Conservation (phyloP, 2,797 vertebrate species). For the Enteromius trimaculatus region DNA sequence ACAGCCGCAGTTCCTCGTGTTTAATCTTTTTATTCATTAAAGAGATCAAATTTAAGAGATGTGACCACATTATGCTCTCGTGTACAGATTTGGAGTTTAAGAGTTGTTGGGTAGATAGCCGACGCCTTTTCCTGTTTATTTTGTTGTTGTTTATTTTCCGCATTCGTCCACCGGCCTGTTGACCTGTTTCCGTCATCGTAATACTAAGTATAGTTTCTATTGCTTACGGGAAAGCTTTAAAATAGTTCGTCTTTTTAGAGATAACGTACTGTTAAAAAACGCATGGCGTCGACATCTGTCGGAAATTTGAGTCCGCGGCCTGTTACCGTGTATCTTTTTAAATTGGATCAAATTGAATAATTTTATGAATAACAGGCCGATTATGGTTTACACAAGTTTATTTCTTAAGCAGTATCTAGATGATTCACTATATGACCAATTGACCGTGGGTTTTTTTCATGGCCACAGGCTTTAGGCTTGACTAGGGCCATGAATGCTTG, state of each 20-base stretch:
- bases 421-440: too few species aligned
- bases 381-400: not conserved
- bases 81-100: not conserved
- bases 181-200: not conserved
- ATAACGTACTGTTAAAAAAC: not conserved
- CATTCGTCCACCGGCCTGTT: not conserved
- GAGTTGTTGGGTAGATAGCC: not conserved
- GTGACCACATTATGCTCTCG: not conserved
- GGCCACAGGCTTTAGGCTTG: not conserved
- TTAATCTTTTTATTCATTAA: not conserved
- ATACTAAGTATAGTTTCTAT: not conserved
- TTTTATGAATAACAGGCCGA: not conserved
- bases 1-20: conserved; percentile 1
- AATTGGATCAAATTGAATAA: not conserved
- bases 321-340: not conserved
- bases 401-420: not conserved
- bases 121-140: not conserved
- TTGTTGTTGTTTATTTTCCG: not conserved
- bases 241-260: not conserved
- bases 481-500: not conserved
- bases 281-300: not conserved
- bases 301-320: conserved; percentile 18
- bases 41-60: not conserved
- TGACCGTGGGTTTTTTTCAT: not conserved
- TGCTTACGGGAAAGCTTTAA: not conserved